These are phyloP conservation scores for Saccostrea glomerata DNA, from an alignment of 1,140 invertebrate genomes.

Conservation along the genomic window DNA sequence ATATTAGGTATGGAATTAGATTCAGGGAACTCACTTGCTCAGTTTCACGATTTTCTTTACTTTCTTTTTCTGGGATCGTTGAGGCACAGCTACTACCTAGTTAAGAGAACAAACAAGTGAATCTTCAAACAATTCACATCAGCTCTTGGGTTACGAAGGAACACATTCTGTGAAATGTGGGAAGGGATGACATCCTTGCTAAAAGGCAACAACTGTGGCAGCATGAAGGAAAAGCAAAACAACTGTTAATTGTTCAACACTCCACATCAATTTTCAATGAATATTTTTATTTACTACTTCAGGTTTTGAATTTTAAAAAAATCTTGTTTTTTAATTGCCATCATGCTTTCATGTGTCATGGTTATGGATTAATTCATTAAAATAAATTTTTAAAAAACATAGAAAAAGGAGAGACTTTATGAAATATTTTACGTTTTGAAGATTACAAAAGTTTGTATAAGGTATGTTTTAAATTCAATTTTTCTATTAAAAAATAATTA, in stretches of 20 bases:
- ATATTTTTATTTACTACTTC: no score
- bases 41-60: slow-evolving; percentile 31
- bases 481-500: no score
- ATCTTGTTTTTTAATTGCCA: no score
- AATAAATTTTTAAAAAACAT: no score
- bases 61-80: slow-evolving; percentile 34
- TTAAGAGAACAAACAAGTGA: slow-evolving; percentile 24
- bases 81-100: slow-evolving; percentile 13
- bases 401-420: no score
- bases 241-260: neutral
- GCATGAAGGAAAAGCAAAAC: neutral
- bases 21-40: neutral
- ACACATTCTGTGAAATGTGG: neutral
- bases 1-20: neutral
- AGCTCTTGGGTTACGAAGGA: neutral
- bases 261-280: neutral
- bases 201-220: neutral
- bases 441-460: no score
- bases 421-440: no score
- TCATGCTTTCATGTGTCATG: no score
- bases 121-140: neutral
- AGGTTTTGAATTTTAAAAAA: no score
- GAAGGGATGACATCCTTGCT: neutral
- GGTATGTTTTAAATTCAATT: no score
- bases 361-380: no score